Base-by-base conservation (phyloP, 64 coral and sea anemone species). In the Pocillopora verrucosa region DNA sequence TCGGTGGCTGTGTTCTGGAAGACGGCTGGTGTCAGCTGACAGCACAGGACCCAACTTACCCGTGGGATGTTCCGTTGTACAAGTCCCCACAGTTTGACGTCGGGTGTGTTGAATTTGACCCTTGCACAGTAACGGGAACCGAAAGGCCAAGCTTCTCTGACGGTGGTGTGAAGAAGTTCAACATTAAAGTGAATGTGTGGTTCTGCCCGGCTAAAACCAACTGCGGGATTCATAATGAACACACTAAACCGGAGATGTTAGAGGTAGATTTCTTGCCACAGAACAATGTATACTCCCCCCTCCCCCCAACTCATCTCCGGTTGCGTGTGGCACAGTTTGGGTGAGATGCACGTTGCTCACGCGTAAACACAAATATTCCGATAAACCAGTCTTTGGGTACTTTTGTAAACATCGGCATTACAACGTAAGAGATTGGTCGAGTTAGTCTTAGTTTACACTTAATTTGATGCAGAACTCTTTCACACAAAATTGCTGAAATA, bases 81-180 rank as follows among this genome's bases (percentile, higher is more conserved):
- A 94, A 94, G 61, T 94, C 93, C 51, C 89, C 56, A 16, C 93
- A 94, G 78, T 94, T 94, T 91, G 89, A 94, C 59, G 93, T 94
- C 35, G 93, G 93, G 11, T 80, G 57, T 12, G 89, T 73, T 19
- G 58, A 82, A 19, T 88, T 94, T 58, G 93, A 94, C 17, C 89
- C 93, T 51, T 94, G 77, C 76, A 41, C 81, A 15, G 89, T 88
- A 13, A 91, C 84, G 13, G 89, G 82, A 56, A 51, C 61, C 36
- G 19, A 69, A 63, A 59, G 34, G n/a, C 30, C 34, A 35, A 82
- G 60, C 79, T 11, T 51, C 0, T 51, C 60, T 15, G 61, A 20
- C 13, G 36, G 80, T 20, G 80, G 13, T 36, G 86, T 67, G n/a
- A 74, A 58, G 17, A 65, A 91, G 58, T 88, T 88, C 58, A 82